Evolutionary conservation across 2,797 vertebrate species (phyloP), one percentile per base, ranked within the genome.

Genomic region (Sebastes iracundus): DNA sequence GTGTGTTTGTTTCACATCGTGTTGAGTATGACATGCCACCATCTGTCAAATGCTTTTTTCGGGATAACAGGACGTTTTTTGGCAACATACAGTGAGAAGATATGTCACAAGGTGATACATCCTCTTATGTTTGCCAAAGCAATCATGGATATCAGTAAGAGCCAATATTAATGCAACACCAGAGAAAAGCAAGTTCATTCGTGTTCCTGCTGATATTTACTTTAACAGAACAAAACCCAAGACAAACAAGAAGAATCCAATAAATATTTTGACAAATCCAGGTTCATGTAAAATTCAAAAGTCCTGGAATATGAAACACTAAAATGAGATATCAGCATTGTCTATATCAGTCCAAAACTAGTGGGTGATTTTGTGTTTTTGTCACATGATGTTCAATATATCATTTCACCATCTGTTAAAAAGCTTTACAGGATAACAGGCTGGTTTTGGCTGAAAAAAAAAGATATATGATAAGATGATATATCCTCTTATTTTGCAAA

Each of bases 11-110:
- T 69, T 18, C 20, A 12, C 33, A 61, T 72, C 60, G 23, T 18
- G 49, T 56, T 22, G 62, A 70, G 55, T 59, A 27, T 84, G 42
- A 55, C 30, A 6, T 38, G 23, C 79, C 52, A 35, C 72, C 72
- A 77, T 77, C 62, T 82, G 72, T 71, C 68, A 74, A 59, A 72
- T 32, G 53, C 49, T 52, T 82, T 27, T 82, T 67, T 78, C 67
- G 2, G 35, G 35, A 60, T 60, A 53, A 20, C 55, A 65, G 55
- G 22, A 30, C 66, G 32, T 81, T 83, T 59, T 75, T 77, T 71
- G 75, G 32, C 53, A 61, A 27, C 79, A 73, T 1, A 4, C 42
- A 22, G 32, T 61, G 52, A 65, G 52, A 66, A 62, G 32, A 59
- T 72, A 35, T 62, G 67, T 68, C 18, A 49, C 13, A 27, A 22